These are phyloP conservation scores for Cotesia congregata DNA, from an alignment of 2,888 invertebrate genomes.

Conservation along the genomic window DNA sequence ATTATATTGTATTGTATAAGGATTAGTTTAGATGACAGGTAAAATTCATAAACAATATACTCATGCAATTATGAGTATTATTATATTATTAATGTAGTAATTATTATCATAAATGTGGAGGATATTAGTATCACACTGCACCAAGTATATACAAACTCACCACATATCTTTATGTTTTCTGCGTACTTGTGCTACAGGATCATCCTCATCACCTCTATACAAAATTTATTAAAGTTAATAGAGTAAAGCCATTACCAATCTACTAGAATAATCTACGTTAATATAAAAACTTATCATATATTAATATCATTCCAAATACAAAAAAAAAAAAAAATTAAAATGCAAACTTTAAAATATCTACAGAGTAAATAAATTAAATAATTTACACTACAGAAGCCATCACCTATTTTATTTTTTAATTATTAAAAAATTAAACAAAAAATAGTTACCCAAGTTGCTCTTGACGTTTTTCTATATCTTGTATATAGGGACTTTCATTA, in stretches of 20 bases:
- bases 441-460: constrained; percentile 84
- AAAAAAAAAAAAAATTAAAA: constrained; percentile 31
- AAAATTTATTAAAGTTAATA: constrained; percentile 51
- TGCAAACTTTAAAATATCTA: background rate
- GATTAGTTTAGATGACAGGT: background rate
- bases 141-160: constrained; percentile 65
- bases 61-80: constrained; percentile 19
- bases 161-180: constrained; percentile 71
- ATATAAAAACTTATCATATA: background rate
- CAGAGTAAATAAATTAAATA: constrained; percentile 28
- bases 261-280: constrained; percentile 7
- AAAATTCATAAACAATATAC: constrained; percentile 16
- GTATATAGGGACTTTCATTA: constrained; percentile 87
- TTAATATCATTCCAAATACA: constrained; percentile 7
- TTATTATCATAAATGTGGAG: background rate
- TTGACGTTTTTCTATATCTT: constrained; percentile 88
- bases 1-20: background rate
- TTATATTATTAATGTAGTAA: background rate
- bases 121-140: background rate
- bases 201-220: constrained; percentile 66
- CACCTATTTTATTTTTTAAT: background rate
- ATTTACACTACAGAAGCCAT: background rate
- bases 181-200: constrained; percentile 72
- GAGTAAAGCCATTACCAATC: constrained; percentile 54
- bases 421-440: background rate